Percentiles rank a stretch among this genome's conserved stretches.
phyloP scores from a whole-genome alignment of 2,113 vertebrate genomes.

The Lanius collurio region DNA sequence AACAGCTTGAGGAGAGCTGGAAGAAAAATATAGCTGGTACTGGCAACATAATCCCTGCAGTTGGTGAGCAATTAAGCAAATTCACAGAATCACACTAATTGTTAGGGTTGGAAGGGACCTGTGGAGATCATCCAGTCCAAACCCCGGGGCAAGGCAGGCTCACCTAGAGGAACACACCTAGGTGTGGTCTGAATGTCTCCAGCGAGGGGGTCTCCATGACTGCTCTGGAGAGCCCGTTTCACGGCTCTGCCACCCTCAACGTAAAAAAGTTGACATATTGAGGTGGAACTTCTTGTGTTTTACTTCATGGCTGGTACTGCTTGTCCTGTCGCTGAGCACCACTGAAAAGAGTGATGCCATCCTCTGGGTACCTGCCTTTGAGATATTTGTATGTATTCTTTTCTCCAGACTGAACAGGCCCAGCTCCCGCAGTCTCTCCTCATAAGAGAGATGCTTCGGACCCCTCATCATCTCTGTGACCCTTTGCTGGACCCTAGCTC shows the following conservation, averaged over 20 bases:
- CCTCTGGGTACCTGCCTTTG: too few relatives aligned
- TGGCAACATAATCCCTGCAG: fast-evolving
- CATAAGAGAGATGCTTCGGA: neutral
- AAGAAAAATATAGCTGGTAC: fast-evolving
- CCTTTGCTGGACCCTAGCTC: neutral
- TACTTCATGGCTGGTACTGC: too few relatives aligned
- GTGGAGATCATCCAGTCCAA: neutral
- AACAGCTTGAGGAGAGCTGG: neutral
- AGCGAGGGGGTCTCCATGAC: neutral
- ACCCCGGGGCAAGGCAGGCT: neutral
- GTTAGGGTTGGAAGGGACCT: neutral
- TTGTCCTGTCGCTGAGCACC: neutral
- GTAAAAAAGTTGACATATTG: too few relatives aligned
- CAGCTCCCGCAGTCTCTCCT: neutral
- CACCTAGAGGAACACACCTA: fast-evolving
- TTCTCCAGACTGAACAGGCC: too few relatives aligned
- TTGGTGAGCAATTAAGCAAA: fast-evolving
- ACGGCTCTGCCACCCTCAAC: neutral
- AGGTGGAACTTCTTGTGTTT: neutral
- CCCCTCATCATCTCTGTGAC: too few relatives aligned
- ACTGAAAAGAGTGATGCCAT: too few relatives aligned
- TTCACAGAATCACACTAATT: neutral
- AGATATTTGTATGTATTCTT: too few relatives aligned
- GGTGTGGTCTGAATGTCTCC: neutral
- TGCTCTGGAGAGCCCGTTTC: neutral